Conservation (phyloP, 2,797 vertebrate species). For the Hoplostethus atlanticus region DNA sequence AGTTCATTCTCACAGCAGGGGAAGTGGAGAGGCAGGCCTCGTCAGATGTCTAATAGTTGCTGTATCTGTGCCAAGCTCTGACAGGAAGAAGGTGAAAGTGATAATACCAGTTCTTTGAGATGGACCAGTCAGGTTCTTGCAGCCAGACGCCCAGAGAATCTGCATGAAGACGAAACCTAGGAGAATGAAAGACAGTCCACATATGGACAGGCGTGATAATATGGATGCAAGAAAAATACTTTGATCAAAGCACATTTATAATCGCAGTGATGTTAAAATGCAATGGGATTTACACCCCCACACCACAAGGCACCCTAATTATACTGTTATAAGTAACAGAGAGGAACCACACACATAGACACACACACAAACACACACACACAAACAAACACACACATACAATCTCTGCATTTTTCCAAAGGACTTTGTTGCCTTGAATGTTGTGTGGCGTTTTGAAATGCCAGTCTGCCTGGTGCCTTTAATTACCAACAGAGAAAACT, state of each 20-base stretch:
- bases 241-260: constrained; percentile 40
- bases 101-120: background rate
- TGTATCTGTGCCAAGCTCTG: constrained; percentile 27
- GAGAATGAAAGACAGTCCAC: constrained; percentile 3
- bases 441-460: background rate
- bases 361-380: constrained; percentile 7
- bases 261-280: constrained; percentile 31
- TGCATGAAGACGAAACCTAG: constrained; percentile 1
- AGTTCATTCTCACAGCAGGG: background rate
- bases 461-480: background rate
- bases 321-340: constrained; percentile 22
- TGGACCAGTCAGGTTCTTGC: background rate
- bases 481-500: too few relatives aligned
- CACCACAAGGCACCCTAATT: constrained; percentile 41
- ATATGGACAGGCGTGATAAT: constrained; percentile 33
- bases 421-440: background rate
- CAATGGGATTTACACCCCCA: constrained; percentile 46
- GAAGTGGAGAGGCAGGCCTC: constrained; percentile 11
- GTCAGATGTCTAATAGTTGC: background rate
- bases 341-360: background rate
- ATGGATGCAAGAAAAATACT: constrained; percentile 8
- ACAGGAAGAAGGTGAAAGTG: background rate
- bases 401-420: background rate
- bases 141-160: background rate
- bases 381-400: background rate